These are phyloP conservation scores for Mastomys coucha DNA, from an alignment of 2,113 vertebrate genomes.

Conservation along the genomic window DNA sequence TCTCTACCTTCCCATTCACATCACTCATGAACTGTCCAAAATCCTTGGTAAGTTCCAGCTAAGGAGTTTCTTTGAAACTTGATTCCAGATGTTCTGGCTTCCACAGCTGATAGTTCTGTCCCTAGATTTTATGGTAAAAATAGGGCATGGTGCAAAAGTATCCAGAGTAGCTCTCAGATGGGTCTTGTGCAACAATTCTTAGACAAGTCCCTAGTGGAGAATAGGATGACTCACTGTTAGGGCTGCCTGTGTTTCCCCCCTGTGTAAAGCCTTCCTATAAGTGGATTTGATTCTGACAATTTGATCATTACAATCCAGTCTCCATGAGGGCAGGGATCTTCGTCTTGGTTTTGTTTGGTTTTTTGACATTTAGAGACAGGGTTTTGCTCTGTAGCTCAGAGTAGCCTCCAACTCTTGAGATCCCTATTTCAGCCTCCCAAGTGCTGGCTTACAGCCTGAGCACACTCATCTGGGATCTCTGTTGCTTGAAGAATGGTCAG, in stretches of 20 bases:
- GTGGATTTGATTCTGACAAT: slow-evolving; percentile 1
- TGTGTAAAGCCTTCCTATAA: background rate
- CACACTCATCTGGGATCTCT: background rate
- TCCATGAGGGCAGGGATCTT: slow-evolving; percentile 13
- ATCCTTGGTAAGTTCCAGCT: background rate
- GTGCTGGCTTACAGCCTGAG: background rate
- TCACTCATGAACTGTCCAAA: background rate
- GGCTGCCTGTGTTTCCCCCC: background rate
- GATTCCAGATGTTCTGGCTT: background rate
- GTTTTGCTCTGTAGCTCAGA: background rate
- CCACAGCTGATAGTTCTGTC: background rate
- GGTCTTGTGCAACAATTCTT: background rate
- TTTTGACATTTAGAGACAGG: background rate
- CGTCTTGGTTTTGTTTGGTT: background rate
- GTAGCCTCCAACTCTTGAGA: background rate
- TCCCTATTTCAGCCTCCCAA: background rate
- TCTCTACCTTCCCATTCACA: background rate
- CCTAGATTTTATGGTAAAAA: slow-evolving; percentile 1
- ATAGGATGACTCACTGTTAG: background rate
- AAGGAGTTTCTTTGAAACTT: slow-evolving; percentile 36
- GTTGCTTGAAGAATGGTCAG: background rate
- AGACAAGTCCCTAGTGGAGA: background rate
- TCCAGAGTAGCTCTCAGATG: background rate
- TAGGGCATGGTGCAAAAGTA: background rate
- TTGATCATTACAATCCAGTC: background rate